Base-by-base conservation (phyloP, 1,140 invertebrate species). In the Ladona fulva region DNA sequence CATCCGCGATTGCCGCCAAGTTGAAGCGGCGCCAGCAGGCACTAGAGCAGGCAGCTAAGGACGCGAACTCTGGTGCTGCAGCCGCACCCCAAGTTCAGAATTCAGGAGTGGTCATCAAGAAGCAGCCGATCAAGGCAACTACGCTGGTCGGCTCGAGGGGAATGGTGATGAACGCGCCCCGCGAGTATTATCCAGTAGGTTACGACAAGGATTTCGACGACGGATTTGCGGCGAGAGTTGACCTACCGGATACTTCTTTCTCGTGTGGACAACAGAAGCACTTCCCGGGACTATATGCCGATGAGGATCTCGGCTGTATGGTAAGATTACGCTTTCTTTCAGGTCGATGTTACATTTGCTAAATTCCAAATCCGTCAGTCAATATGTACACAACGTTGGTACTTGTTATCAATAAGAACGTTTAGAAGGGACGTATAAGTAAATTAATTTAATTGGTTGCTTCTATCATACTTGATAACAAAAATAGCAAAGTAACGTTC, bases 301-400 rank as follows among this genome's bases (percentile, higher is more conserved):
- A 97, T 81, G 92, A 94, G 80, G 93, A 93, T 85, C 87, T 96
- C n/a, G 93, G 94, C 44, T 97, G 95, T 85, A 96, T 96, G 94
- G 95, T 96, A 84, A 88, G 87, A 83, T 29, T 11, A 3, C 3
- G 52, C 19, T 42, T 10, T 24, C 7, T 42, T 75, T 75, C 44
- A 24, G 24, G 11, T 73, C 19, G 1, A 8, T 1, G 29, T 37
- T 37, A 5, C 29, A 37, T 37, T 37, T 5, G 29, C 29, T 37
- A 37, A 37, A 8, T 37, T 37, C 29, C 29, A 37, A 37, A n/a
- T n/a, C n/a, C n/a, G n/a, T n/a, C n/a, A n/a, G n/a, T n/a, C n/a
- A n/a, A n/a, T n/a, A n/a, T n/a, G n/a, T n/a, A n/a, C n/a, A n/a
- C n/a, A n/a, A n/a, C n/a, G n/a, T n/a, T n/a, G n/a, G n/a, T n/a